Conservation (phyloP, 2,113 vertebrate genomes). For the Melospiza melodia region DNA sequence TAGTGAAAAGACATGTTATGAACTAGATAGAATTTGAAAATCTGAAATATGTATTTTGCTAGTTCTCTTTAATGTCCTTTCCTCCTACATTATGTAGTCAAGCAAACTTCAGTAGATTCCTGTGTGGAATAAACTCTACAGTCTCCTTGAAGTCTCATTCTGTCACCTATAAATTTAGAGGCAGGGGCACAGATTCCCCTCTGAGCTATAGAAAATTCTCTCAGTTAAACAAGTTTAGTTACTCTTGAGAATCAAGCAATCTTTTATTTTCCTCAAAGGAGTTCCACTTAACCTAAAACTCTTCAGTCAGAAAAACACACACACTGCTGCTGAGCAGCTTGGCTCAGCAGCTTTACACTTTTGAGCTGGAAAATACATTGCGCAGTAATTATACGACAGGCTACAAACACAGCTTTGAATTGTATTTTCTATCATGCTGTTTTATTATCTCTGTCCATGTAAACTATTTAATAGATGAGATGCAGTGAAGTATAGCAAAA, state of each 20-base stretch:
- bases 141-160: neutral
- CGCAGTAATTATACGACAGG: neutral
- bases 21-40: neutral
- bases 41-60: neutral
- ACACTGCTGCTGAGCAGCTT: neutral
- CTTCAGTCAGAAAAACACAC: neutral
- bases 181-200: neutral
- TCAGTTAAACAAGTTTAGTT: neutral
- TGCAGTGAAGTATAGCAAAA: neutral
- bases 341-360: neutral
- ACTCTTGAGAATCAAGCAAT: neutral
- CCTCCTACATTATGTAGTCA: neutral
- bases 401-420: neutral
- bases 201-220: neutral
- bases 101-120: neutral
- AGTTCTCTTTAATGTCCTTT: neutral
- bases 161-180: neutral
- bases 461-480: neutral
- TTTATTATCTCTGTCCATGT: neutral
- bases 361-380: neutral
- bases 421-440: neutral
- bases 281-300: neutral
- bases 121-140: neutral
- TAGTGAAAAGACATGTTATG: neutral
- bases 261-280: neutral